Percentiles rank a stretch among this genome's conserved stretches.
These are phyloP conservation scores for Platyrinchus mystaceus DNA, from an alignment of 2,797 vertebrate species.

Conservation along the genomic window DNA sequence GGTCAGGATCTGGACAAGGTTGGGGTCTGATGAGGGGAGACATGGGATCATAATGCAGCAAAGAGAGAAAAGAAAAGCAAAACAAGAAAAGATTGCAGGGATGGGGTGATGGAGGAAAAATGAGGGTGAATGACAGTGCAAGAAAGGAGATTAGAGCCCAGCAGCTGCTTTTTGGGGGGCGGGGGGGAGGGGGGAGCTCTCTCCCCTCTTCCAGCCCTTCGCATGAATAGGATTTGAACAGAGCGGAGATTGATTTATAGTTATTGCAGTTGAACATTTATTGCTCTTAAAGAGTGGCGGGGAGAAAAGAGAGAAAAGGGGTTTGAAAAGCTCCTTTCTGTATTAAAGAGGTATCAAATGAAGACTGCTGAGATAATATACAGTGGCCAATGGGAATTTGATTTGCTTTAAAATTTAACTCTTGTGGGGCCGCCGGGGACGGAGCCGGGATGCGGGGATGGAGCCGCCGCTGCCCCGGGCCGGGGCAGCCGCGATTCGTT, in stretches of 20 bases:
- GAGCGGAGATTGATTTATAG: slow-evolving; percentile 88
- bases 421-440: slow-evolving; percentile 53
- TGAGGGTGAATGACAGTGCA: slow-evolving; percentile 88
- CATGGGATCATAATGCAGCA: slow-evolving; percentile 73
- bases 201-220: slow-evolving; percentile 79
- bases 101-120: slow-evolving; percentile 81
- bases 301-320: slow-evolving; percentile 68
- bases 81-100: slow-evolving; percentile 71
- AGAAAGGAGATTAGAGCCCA: slow-evolving; percentile 89
- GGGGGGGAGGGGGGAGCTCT: slow-evolving; percentile 55
- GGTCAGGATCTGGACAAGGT: slow-evolving; percentile 79
- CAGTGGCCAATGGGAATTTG: slow-evolving; percentile 85
- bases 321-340: slow-evolving; percentile 78
- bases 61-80: slow-evolving; percentile 76
- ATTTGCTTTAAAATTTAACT: slow-evolving; percentile 87
- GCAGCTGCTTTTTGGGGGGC: slow-evolving; percentile 85
- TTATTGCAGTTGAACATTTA: slow-evolving; percentile 89
- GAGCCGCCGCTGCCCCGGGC: background rate
- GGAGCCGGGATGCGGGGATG: background rate
- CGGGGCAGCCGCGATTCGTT: background rate
- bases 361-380: slow-evolving; percentile 81
- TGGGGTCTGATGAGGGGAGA: slow-evolving; percentile 76
- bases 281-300: slow-evolving; percentile 74
- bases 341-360: slow-evolving; percentile 88
- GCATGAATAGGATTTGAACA: slow-evolving; percentile 84